These are phyloP conservation scores for Gnathochromis pfefferi DNA, from an alignment of 2,113 vertebrate species.

Conservation along the genomic window DNA sequence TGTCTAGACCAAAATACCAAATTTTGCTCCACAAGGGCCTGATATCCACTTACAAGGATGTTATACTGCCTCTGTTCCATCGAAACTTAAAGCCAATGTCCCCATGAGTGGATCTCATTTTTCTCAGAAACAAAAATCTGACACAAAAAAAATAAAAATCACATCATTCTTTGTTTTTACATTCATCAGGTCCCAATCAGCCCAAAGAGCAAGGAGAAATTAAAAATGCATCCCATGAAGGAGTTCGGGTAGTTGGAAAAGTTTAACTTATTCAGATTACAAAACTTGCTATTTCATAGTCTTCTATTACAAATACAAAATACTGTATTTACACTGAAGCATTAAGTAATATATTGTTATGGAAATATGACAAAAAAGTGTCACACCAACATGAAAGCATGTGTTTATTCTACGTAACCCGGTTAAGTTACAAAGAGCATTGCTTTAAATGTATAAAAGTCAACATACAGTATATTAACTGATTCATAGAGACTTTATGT, in stretches of 20 bases:
- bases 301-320: background rate
- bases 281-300: background rate
- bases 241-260: rapidly evolving
- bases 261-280: background rate
- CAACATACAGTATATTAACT: background rate
- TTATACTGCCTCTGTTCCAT: rapidly evolving
- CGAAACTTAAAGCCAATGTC: background rate
- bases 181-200: background rate
- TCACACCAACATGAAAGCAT: background rate
- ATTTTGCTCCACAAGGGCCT: background rate
- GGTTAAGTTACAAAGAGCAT: background rate
- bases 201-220: background rate
- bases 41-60: background rate
- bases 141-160: rapidly evolving
- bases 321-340: background rate
- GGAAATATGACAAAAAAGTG: background rate
- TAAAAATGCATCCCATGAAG: background rate
- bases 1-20: rapidly evolving
- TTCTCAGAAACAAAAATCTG: background rate
- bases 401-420: background rate
- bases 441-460: background rate
- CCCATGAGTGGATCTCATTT: background rate
- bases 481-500: background rate
- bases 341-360: background rate
- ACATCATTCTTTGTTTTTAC: background rate